These are phyloP conservation scores for Dipodomys ordii DNA, from an alignment of 2,113 vertebrate species.

Conservation along the genomic window DNA sequence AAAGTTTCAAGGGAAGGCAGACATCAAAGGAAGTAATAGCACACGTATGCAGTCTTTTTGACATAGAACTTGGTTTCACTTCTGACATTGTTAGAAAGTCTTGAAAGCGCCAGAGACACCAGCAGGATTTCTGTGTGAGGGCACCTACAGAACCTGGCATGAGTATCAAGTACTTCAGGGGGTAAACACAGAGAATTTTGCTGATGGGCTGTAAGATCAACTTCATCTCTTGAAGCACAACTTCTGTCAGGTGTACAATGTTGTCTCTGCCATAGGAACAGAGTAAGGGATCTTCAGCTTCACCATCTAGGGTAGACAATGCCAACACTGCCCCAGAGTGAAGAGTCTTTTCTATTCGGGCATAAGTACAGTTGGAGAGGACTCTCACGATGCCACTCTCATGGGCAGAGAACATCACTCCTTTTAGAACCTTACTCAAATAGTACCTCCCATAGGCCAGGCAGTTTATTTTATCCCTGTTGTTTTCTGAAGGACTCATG, in stretches of 20 bases:
- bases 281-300: constrained; percentile 57
- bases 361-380: constrained; percentile 55
- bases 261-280: constrained; percentile 81
- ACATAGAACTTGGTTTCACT: background rate
- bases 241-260: constrained; percentile 70
- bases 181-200: constrained; percentile 53
- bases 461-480: constrained; percentile 71
- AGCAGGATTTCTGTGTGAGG: constrained; percentile 71
- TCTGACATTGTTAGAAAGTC: background rate
- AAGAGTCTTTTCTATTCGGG: constrained; percentile 47
- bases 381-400: constrained; percentile 77
- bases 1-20: constrained; percentile 74
- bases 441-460: constrained; percentile 66
- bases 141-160: constrained; percentile 76
- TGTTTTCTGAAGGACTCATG: constrained; percentile 41
- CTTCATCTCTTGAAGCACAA: background rate
- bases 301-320: constrained; percentile 71
- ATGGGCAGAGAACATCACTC: constrained; percentile 81
- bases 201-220: constrained; percentile 53
- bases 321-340: constrained; percentile 76
- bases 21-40: constrained; percentile 79
- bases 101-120: constrained; percentile 71
- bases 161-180: constrained; percentile 69
- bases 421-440: background rate
- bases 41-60: constrained; percentile 51